A percentile compares a stretch with the other conserved stretches of the same genome.
Evolutionary conservation across 2,888 invertebrate species (phyloP).

Genomic region (Mythimna impura): DNA sequence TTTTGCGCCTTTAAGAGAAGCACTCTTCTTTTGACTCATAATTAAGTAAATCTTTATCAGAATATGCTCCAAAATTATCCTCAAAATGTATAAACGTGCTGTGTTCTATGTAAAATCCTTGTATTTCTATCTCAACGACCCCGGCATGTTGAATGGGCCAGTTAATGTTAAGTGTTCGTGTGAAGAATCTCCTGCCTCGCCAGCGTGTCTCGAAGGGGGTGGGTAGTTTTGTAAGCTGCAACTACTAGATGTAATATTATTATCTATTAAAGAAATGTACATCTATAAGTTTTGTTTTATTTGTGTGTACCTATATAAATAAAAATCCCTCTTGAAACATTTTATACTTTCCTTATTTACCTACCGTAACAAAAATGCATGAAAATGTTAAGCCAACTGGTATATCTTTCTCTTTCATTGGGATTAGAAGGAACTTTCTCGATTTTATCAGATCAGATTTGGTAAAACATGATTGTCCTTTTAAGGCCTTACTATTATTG

Average conservation of each 20-base stretch:
- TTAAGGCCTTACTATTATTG: too few species aligned
- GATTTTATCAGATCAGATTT: too few species aligned
- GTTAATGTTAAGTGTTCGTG: constrained; percentile 4
- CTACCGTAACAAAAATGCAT: too few species aligned
- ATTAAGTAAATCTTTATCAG: neutral
- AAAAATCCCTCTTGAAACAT: too few species aligned
- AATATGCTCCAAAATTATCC: neutral
- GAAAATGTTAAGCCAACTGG: too few species aligned
- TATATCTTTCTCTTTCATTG: too few species aligned
- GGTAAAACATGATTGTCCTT: too few species aligned
- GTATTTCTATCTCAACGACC: constrained; percentile 9
- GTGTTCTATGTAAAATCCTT: neutral
- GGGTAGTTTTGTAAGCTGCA: constrained; percentile 52
- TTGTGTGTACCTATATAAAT: neutral
- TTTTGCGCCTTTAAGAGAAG: neutral
- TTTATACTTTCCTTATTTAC: too few species aligned
- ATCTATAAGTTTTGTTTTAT: constrained; percentile 46
- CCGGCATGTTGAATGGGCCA: constrained; percentile 31
- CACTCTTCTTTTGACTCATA: neutral
- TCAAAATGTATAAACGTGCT: neutral
- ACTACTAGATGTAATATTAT: constrained; percentile 16
- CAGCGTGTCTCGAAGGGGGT: constrained; percentile 35
- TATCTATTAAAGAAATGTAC: constrained; percentile 31
- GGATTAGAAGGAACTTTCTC: too few species aligned
- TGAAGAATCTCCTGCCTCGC: constrained; percentile 46